A percentile compares a stretch with the other conserved stretches of the same genome.
These are phyloP conservation scores for Trachelus troglodyta DNA, from an alignment of 2,888 invertebrate species.

Conservation along the genomic window DNA sequence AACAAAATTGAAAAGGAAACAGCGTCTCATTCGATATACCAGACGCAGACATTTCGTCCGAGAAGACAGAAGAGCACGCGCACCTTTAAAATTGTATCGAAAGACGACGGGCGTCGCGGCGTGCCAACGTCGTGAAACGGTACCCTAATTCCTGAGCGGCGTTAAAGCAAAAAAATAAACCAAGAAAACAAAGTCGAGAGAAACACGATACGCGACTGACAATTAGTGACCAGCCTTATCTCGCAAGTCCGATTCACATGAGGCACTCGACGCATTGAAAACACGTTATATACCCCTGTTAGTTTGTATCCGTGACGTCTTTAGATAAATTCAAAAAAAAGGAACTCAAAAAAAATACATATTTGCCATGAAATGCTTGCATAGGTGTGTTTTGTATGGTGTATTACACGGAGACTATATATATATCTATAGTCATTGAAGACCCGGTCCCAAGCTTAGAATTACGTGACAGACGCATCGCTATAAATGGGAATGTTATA, in stretches of 20 bases:
- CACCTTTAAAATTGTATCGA: neutral
- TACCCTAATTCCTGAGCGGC: neutral
- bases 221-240: neutral
- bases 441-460: neutral
- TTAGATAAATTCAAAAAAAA: neutral
- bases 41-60: neutral
- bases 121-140: neutral
- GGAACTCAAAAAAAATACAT: neutral
- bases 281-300: neutral
- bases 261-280: neutral
- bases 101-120: neutral
- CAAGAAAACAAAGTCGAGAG: neutral
- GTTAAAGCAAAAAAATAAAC: neutral
- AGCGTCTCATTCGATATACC: neutral
- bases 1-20: neutral
- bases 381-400: neutral
- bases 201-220: neutral
- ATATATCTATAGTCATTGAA: neutral
- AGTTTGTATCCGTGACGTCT: too few species aligned
- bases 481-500: slow-evolving; percentile 6
- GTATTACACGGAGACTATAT: neutral
- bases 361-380: neutral
- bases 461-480: neutral
- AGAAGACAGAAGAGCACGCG: neutral
- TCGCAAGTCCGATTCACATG: neutral